Evolutionary conservation across 2,797 vertebrate genomes (phyloP).

Genomic region (Dermochelys coriacea): DNA sequence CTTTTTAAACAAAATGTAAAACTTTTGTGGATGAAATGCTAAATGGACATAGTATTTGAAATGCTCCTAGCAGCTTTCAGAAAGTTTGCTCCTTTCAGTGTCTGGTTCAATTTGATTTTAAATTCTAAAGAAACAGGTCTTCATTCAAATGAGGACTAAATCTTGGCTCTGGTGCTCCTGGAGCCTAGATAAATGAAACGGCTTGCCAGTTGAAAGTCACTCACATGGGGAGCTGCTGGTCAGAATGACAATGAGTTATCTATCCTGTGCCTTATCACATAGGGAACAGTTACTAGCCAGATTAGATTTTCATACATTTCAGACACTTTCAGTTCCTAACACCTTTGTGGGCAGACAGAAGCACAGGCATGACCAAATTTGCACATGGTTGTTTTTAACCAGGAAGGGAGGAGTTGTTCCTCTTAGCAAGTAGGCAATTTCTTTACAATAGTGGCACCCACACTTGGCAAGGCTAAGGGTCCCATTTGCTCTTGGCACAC

Average conservation of each 20-base stretch:
- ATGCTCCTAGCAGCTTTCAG: not conserved
- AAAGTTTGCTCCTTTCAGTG: constrained; percentile 43
- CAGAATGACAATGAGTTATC: constrained; percentile 74
- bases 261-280: not conserved
- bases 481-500: not conserved
- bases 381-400: constrained; percentile 46
- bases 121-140: not conserved
- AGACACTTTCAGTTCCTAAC: constrained; percentile 75
- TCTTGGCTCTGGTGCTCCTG: constrained; percentile 36
- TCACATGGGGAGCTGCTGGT: constrained; percentile 61
- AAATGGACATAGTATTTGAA: not conserved
- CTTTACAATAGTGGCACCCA: not conserved
- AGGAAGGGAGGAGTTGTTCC: not conserved
- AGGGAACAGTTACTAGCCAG: constrained; percentile 80
- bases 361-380: constrained; percentile 61
- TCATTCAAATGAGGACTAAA: not conserved
- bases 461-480: not conserved
- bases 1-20: not conserved
- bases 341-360: constrained; percentile 43
- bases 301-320: constrained; percentile 85
- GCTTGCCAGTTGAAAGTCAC: constrained; percentile 64
- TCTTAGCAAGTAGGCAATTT: not conserved
- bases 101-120: not conserved
- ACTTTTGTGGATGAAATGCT: not conserved
- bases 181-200: constrained; percentile 53